Percentiles rank a stretch among this genome's conserved stretches.
phyloP scores from a whole-genome alignment of 1,140 invertebrate genomes.

The Araneus ventricosus region DNA sequence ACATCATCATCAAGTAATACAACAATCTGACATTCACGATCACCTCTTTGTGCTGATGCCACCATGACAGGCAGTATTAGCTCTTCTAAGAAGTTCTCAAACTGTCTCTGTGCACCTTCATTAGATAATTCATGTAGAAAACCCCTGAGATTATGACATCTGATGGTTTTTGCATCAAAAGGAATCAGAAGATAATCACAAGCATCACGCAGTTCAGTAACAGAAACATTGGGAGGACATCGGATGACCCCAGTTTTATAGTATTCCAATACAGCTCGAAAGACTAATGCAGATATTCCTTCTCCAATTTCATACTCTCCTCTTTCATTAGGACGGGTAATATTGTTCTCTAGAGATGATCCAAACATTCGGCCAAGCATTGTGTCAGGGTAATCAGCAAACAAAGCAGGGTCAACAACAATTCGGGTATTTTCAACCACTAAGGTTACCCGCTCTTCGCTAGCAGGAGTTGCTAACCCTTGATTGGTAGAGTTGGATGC shows the following conservation, averaged over 20 bases:
- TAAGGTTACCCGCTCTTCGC: slow-evolving; percentile 90
- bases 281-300: slow-evolving; percentile 96
- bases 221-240: slow-evolving; percentile 92
- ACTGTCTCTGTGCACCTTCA: slow-evolving; percentile 97
- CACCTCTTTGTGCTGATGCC: slow-evolving; percentile 87
- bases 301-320: slow-evolving; percentile 99
- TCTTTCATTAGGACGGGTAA: slow-evolving; percentile 94
- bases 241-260: slow-evolving; percentile 94
- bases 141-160: slow-evolving; percentile 96
- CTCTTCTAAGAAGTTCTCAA: slow-evolving; percentile 97
- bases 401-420: slow-evolving; percentile 93
- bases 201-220: slow-evolving; percentile 97
- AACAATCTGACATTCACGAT: slow-evolving; percentile 87
- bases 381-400: slow-evolving; percentile 94
- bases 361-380: slow-evolving; percentile 99
- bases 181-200: slow-evolving; percentile 99
- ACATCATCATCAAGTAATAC: slow-evolving; percentile 96
- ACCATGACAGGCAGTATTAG: slow-evolving; percentile 98
- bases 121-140: slow-evolving; percentile 98
- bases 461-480: slow-evolving; percentile 58
- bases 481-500: slow-evolving; percentile 9
- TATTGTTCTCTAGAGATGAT: slow-evolving; percentile 91
- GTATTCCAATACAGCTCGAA: slow-evolving; percentile 96
- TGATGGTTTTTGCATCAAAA: slow-evolving; percentile 96
- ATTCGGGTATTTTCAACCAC: slow-evolving; percentile 97